phyloP scores from a whole-genome alignment of 2,797 vertebrate genomes.

The Carapus acus region DNA sequence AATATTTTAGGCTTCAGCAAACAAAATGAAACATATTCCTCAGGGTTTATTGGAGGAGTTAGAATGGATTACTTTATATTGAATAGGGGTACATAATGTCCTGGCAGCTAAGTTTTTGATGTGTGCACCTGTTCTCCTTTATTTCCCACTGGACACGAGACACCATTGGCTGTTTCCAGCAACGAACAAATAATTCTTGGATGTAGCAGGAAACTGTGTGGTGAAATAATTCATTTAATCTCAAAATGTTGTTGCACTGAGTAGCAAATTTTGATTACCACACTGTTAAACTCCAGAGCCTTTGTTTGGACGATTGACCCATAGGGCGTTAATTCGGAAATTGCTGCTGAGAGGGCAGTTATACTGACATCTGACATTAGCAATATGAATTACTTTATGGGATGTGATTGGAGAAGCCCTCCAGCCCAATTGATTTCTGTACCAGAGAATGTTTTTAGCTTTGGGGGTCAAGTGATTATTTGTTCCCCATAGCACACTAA shows the following conservation, averaged over 20 bases:
- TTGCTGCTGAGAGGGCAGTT: background rate
- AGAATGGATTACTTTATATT: background rate
- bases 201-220: too few relatives aligned
- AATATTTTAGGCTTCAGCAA: background rate
- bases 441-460: conserved; percentile 1
- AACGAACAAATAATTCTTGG: background rate
- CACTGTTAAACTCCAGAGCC: background rate
- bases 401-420: conserved; percentile 10
- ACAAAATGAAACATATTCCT: background rate
- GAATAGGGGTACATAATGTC: background rate
- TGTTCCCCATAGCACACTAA: conserved; percentile 26
- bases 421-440: conserved; percentile 29
- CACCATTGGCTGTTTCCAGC: background rate
- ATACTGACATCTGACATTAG: conserved; percentile 5
- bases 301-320: background rate
- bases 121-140: background rate
- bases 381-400: conserved; percentile 15
- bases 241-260: conserved; percentile 18
- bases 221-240: too few relatives aligned
- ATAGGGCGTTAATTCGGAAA: conserved; percentile 7
- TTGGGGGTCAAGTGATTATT: conserved; percentile 26
- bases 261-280: conserved; percentile 4
- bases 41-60: background rate
- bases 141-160: background rate
- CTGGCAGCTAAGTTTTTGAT: background rate